Percentiles rank a stretch among this genome's conserved stretches.
phyloP scores from a whole-genome alignment of 2,113 vertebrate species.

The Stictonetta naevosa region DNA sequence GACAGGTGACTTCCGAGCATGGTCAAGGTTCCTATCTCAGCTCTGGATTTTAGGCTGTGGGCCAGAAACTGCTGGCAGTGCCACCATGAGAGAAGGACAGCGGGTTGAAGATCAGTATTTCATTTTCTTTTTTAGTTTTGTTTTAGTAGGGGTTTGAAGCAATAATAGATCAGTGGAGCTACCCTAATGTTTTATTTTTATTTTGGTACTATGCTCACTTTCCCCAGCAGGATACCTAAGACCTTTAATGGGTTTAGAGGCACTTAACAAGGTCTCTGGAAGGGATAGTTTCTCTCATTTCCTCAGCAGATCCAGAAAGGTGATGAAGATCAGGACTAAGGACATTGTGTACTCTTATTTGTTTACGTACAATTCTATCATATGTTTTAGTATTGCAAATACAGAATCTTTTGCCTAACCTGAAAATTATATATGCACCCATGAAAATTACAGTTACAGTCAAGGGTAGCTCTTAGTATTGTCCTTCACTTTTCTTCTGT shows the following conservation, averaged over 20 bases:
- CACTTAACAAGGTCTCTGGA: not conserved
- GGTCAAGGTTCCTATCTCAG: not conserved
- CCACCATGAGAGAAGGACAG: not conserved
- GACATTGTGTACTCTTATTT: not conserved
- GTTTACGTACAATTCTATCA: not conserved
- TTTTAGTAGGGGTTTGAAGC: not conserved
- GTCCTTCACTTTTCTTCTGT: not conserved
- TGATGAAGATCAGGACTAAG: not conserved
- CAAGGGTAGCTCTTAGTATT: not conserved
- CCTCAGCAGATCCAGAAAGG: not conserved
- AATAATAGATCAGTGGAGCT: not conserved
- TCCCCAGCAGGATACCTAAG: no score
- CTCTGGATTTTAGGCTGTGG: not conserved
- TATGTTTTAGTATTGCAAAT: not conserved
- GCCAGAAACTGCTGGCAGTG: fast-evolving
- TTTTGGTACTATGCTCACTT: fast-evolving
- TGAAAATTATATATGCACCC: not conserved
- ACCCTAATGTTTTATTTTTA: not conserved
- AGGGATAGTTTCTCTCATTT: not conserved
- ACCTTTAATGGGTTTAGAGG: not conserved
- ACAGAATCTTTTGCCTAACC: not conserved
- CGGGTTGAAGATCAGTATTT: not conserved
- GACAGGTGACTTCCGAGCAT: not conserved
- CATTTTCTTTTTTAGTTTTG: not conserved
- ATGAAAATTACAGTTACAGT: not conserved